Base-by-base conservation (phyloP, 1,140 invertebrate species). In the Cyphomyrmex costatus region DNA sequence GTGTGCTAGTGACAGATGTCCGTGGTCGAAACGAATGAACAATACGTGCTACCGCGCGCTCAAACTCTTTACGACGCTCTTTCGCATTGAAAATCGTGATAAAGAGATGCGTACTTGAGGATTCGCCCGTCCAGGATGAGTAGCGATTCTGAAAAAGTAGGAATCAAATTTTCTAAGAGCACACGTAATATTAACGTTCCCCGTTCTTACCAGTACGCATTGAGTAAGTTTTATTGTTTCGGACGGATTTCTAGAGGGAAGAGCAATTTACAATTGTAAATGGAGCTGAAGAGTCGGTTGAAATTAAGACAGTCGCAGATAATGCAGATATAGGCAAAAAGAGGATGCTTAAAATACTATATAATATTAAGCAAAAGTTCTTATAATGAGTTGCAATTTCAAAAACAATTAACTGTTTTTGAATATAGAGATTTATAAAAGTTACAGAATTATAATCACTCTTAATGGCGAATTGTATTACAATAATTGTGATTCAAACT, bases 1-100 rank as follows among this genome's bases (percentile, higher is more conserved):
- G 90, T 91, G 89, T 92, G 92, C 86, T 77, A 76, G 63, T 92
- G 92, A 92, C 91, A 92, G 90, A 79, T 88, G 90, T 91, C 87
- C 86, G 80, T 58, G 71, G 87, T 51, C 82, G 87, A 85, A 90
- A 91, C 76, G 87, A 87, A 89, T 85, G 90, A 85, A 91, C 90
- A 91, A 91, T 91, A 66, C 89, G 74, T 85, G 87, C 78, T 71
- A 82, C 90, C 79, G 80, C 87, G 77, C 85, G 86, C 89, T 90
- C 87, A 87, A 90, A 82, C 88, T 89, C 88, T 86, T 76, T 83
- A 84, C 89, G 88, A 71, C 30, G 53, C 73, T 87, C 89, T 79
- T 56, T 58, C 51, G 74, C 74, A 80, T 76, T 90, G 89, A 87
- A 89, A 89, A 89, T 89, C 88, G 58, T 86, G 88, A 89, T 88